A percentile compares a stretch with the other conserved stretches of the same genome.
Conservation (phyloP, 2,888 invertebrate species). For the Cancer borealis region DNA sequence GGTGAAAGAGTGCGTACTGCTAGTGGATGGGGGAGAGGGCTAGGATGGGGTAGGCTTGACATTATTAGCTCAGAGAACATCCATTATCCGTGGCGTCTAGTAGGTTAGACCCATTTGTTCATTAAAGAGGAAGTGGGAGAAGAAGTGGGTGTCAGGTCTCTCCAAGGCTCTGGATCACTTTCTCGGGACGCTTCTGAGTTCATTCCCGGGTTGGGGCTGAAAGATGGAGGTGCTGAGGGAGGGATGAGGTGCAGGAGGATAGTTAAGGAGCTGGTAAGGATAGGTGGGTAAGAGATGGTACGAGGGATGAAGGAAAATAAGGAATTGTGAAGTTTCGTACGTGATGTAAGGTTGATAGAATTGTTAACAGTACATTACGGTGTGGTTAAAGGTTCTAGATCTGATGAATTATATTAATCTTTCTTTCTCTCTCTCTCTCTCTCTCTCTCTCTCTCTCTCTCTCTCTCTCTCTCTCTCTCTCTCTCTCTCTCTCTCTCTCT, state of each 20-base stretch:
- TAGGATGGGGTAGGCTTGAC: neutral
- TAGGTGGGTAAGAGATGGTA: neutral
- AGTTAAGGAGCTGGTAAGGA: neutral
- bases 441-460: too few species aligned
- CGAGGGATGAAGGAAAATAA: neutral
- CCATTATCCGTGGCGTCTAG: neutral
- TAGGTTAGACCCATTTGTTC: neutral
- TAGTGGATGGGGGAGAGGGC: neutral
- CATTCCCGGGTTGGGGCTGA: neutral
- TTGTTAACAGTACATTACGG: neutral
- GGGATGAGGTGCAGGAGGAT: neutral
- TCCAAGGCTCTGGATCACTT: neutral
- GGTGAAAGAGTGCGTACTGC: neutral
- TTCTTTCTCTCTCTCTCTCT: neutral
- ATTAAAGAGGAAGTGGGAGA: neutral
- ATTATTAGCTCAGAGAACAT: neutral
- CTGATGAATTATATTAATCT: neutral
- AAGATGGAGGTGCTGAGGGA: neutral
- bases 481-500: constrained; percentile 10
- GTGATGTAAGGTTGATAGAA: neutral
- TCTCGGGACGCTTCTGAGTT: neutral
- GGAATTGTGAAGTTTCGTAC: neutral
- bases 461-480: constrained; percentile 6
- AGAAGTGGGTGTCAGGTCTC: neutral
- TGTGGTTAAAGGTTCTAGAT: too few species aligned